phyloP scores from a whole-genome alignment of 2,888 invertebrate genomes.

The Netelia inedita region DNA sequence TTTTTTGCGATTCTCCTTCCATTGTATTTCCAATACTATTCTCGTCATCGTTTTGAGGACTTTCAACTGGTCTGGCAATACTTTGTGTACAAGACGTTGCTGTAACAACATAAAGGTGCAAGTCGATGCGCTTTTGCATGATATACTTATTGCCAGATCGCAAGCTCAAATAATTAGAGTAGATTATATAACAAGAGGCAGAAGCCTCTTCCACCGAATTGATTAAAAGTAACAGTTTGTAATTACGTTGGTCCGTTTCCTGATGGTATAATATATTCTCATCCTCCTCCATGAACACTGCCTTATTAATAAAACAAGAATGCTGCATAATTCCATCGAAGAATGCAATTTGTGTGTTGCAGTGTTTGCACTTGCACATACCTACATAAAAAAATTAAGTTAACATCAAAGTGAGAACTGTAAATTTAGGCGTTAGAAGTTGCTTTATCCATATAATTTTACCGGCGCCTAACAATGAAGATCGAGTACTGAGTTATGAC shows the following conservation, averaged over 20 bases:
- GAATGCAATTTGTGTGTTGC: not conserved
- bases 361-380: not conserved
- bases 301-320: not conserved
- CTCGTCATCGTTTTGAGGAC: not conserved
- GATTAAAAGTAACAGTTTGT: not conserved
- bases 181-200: not conserved
- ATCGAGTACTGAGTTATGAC: not conserved
- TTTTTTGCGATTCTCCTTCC: not conserved
- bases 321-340: not conserved
- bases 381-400: not conserved
- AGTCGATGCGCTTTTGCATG: not conserved
- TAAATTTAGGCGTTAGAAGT: not conserved
- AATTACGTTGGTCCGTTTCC: conserved; percentile 6
- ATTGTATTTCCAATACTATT: not conserved
- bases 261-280: not conserved
- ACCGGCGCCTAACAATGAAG: not conserved
- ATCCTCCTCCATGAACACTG: conserved; percentile 1
- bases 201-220: not conserved
- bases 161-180: no score
- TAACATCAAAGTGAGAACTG: not conserved
- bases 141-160: not conserved
- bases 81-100: not conserved
- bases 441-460: not conserved
- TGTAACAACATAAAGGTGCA: not conserved
- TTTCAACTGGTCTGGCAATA: not conserved